Base-by-base conservation (phyloP, 2,797 vertebrate genomes). In the Acanthurus leucopareius region DNA sequence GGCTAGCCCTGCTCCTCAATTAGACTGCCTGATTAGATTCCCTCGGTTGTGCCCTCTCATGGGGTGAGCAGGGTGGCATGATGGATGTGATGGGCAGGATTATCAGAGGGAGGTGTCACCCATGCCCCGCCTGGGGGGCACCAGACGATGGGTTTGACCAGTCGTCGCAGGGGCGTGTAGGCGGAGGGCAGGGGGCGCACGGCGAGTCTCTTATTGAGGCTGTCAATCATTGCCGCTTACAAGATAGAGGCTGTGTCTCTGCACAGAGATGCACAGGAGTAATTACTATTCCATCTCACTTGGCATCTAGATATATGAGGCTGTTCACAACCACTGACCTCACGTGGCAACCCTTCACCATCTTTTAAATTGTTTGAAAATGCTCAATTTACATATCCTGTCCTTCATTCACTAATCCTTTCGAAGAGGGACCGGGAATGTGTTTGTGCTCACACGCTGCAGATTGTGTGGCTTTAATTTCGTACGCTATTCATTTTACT, bases 21-120 rank as follows among this genome's bases (percentile, higher is more conserved):
- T 94, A 94, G 92, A 93, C 88, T 57, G 86, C 83, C 88, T 93
- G 92, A 96, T 95, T 95, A 94, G 93, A 96, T 96, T 95, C 94
- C 89, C 92, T 86, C 69, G 38, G 86, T 91, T 88, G 83, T 92
- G 93, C 91, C 93, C 93, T 93, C 93, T 94, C 83, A 57, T 87
- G 91, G 91, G 92, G 86, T 87, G 89, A 91, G 87, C 82, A 82
- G 84, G 88, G 89, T 93, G 89, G 91, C 77, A 84, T 95, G 95
- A 96, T 95, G 93, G 94, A 96, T 96, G 94, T 92, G 94, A 89
- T 83, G 83, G 93, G 86, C 90, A 88, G 88, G 75, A 90, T 92
- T 88, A 91, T 93, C 89, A 88, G 86, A 85, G 88, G 88, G 86
- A 86, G 75, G 80, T 86, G 88, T 93, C 92, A 92, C 91, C 92